These are phyloP conservation scores for Choloepus didactylus DNA, from an alignment of 2,797 vertebrate species.

Conservation along the genomic window DNA sequence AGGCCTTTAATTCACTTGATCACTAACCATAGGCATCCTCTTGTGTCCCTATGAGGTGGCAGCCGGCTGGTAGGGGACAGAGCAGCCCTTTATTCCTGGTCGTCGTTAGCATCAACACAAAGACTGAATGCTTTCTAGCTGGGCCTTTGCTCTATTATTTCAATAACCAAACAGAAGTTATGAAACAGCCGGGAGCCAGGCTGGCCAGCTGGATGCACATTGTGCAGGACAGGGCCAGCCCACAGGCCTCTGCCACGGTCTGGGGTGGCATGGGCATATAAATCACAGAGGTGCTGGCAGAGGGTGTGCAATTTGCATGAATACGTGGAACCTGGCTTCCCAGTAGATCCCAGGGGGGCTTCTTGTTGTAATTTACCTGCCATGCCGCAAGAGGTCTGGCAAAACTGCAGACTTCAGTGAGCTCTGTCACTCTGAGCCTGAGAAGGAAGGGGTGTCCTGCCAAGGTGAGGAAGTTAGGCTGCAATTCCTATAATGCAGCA, in stretches of 20 bases:
- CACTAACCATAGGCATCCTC: constrained; percentile 56
- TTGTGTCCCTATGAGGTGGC: neutral
- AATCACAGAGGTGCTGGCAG: neutral
- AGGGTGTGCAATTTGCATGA: accelerated
- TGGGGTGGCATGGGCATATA: accelerated
- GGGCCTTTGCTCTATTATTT: constrained; percentile 57
- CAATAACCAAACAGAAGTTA: constrained; percentile 33
- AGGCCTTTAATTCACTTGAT: constrained; percentile 49
- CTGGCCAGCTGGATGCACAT: accelerated
- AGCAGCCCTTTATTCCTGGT: constrained; percentile 1
- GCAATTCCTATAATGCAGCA: neutral
- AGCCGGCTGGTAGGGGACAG: neutral
- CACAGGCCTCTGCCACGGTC: neutral
- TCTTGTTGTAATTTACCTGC: neutral
- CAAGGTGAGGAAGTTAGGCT: neutral
- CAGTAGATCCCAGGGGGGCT: neutral
- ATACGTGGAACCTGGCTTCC: neutral
- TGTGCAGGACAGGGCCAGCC: neutral
- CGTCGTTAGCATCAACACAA: neutral
- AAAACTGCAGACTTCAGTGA: neutral
- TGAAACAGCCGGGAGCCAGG: constrained; percentile 3
- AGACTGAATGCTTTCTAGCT: constrained; percentile 67
- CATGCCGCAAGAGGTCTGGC: neutral
- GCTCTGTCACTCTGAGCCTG: neutral
- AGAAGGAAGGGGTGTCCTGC: neutral